Conservation (phyloP, 1,140 invertebrate genomes). For the Drosophila bipectinata region DNA sequence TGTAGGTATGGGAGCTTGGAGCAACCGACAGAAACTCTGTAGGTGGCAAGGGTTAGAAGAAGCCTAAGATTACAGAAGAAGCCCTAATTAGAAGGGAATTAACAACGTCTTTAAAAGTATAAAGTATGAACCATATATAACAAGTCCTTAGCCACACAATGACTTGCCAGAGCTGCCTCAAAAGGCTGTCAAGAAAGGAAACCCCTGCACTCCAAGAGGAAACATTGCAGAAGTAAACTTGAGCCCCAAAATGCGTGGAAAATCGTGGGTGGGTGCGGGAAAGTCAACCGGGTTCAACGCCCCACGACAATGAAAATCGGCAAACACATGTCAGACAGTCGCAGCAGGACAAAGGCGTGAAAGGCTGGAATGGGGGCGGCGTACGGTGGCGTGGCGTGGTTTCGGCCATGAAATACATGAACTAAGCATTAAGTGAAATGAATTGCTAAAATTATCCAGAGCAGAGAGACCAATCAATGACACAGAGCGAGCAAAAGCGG, state of each 20-base stretch:
- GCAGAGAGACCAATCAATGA: constrained; percentile 13
- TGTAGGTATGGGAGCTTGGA: neutral
- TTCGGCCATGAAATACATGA: constrained; percentile 32
- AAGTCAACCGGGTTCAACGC: constrained; percentile 46
- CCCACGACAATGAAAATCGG: constrained; percentile 50
- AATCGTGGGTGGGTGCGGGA: constrained; percentile 9
- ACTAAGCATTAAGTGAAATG: constrained; percentile 77
- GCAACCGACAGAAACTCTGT: constrained; percentile 1
- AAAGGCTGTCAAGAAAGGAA: neutral
- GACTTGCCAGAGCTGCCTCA: constrained; percentile 29
- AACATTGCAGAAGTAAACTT: constrained; percentile 35
- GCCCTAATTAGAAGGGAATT: neutral
- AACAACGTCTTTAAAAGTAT: too few species aligned
- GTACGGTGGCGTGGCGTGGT: constrained; percentile 29
- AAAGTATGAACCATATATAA: constrained; percentile 3
- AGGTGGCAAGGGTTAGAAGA: constrained; percentile 26
- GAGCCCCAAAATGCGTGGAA: constrained; percentile 43
- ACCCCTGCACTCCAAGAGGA: neutral
- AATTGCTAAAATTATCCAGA: constrained; percentile 58
- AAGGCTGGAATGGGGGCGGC: neutral
- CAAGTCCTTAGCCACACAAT: constrained; percentile 40
- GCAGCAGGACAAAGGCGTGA: constrained; percentile 43
- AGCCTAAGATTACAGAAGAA: constrained; percentile 1
- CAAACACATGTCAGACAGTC: constrained; percentile 58
- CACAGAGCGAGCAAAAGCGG: constrained; percentile 7